Evolutionary conservation across 2,888 invertebrate species (phyloP), one percentile per base, ranked within the genome.

Genomic region (Apamea anceps): DNA sequence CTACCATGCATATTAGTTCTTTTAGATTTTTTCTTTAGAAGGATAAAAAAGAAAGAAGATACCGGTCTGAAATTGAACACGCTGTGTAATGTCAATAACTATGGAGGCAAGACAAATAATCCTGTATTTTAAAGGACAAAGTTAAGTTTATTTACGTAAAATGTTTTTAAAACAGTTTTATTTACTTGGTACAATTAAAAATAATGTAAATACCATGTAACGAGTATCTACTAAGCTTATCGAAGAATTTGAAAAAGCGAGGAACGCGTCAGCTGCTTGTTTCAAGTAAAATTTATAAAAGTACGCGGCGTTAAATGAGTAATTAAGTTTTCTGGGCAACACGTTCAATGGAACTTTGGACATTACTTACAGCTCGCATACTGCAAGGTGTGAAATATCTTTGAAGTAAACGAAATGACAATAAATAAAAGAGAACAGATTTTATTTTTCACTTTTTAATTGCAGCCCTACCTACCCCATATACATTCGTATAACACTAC

Each of bases 311-410:
- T 25, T 70, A 68, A 85, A 70, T 72, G n/a, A 54, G 42, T 65
- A 37, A 78, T 77, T 72, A 42, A 37, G n/a, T 82, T 71, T 82
- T 82, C 66, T 65, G 7, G 32, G 0, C 42, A 72, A 85, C 32
- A 67, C 12, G 57, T 57, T 10, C 25, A 28, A 28, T 25, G 37
- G 12, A 5, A n/a, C 25, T 75, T 28, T 37, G 54, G 7, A 0
- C 21, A 21, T n/a, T n/a, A n/a, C n/a, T 54, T 7, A 72, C n/a
- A 18, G 25, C 21, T 45, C 48, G 28, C 13, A 48, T 81, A 70
- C 32, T 73, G 15, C 1, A 48, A 48, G 79, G 8, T n/a, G 2
- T 10, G 13, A 48, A 78, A 66, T 8, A 67, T 25, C 18, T 42
- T 51, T 18, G 3, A 51, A 60, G 42, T 15, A 13, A 70, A 85